These are phyloP conservation scores for Ochotona curzoniae DNA, from an alignment of 2,113 vertebrate species.

Conservation along the genomic window DNA sequence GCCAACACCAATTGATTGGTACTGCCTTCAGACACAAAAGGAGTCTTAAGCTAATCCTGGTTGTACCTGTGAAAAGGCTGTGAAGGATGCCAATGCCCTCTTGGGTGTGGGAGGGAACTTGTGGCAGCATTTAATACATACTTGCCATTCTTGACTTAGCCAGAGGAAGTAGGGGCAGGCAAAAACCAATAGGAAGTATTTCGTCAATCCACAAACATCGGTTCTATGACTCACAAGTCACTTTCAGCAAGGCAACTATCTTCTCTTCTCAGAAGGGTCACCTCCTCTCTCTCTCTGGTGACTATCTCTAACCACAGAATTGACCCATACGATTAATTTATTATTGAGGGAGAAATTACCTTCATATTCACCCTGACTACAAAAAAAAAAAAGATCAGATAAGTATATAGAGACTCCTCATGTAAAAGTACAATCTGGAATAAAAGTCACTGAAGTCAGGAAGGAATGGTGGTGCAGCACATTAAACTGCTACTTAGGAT, in stretches of 20 bases:
- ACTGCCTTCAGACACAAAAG: constrained; percentile 15
- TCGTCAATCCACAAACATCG: constrained; percentile 19
- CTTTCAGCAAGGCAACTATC: constrained; percentile 8
- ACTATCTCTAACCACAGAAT: not conserved
- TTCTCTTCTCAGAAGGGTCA: not conserved
- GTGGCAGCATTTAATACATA: not conserved
- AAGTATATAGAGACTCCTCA: not conserved
- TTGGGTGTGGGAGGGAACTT: not conserved
- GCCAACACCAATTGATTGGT: not conserved
- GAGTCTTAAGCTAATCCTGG: not conserved
- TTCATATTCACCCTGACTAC: not conserved
- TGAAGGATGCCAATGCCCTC: constrained; percentile 21
- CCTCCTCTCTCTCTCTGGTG: not conserved
- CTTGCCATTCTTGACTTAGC: constrained; percentile 54
- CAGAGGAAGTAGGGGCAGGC: not conserved
- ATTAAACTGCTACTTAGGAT: no score
- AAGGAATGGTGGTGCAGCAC: no score
- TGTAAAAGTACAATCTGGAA: not conserved
- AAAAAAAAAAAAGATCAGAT: not conserved
- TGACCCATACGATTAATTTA: not conserved
- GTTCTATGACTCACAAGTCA: not conserved
- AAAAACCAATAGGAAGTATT: not conserved
- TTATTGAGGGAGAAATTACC: not conserved
- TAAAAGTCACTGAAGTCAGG: not conserved
- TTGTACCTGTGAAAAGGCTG: not conserved